Conservation (phyloP, 2,113 vertebrate species). For the Cnemophilus loriae region DNA sequence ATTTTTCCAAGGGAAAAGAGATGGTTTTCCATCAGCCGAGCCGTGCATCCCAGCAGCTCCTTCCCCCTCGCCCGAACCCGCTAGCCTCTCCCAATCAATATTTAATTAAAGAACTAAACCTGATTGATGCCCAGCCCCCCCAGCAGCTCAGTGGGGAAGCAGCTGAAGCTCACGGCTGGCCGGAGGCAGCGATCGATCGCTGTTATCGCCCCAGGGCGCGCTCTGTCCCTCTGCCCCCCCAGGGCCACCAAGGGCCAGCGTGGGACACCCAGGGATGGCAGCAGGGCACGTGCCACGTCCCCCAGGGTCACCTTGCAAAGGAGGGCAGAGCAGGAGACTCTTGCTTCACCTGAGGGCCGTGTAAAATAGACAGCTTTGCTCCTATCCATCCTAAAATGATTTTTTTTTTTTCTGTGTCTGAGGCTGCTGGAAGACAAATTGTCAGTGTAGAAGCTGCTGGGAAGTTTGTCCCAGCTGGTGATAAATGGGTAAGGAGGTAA, state of each 20-base stretch:
- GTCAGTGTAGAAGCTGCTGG: not conserved
- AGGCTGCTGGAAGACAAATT: not conserved
- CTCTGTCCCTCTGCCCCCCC: not conserved
- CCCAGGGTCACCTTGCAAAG: not conserved
- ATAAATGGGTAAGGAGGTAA: not conserved
- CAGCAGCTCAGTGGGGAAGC: not conserved
- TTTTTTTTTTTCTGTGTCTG: not conserved
- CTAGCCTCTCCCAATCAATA: slow-evolving; percentile 35
- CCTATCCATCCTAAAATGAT: not conserved
- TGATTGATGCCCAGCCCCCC: slow-evolving; percentile 10
- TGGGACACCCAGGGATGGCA: not conserved
- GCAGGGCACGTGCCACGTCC: fast-evolving
- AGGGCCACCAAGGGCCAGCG: not conserved
- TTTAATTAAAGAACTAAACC: slow-evolving; percentile 58
- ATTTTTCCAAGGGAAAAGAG: not conserved
- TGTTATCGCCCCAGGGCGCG: not conserved
- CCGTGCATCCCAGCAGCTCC: not conserved
- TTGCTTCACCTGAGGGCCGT: not conserved
- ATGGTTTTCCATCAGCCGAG: not conserved
- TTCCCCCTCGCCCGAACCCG: not conserved
- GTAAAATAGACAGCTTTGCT: not conserved
- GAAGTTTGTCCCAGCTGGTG: not conserved
- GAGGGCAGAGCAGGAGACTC: not conserved
- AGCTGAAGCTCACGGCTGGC: not conserved
- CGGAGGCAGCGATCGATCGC: not conserved